Conservation (phyloP, 1,140 invertebrate genomes). For the Doryteuthis pealeii region DNA sequence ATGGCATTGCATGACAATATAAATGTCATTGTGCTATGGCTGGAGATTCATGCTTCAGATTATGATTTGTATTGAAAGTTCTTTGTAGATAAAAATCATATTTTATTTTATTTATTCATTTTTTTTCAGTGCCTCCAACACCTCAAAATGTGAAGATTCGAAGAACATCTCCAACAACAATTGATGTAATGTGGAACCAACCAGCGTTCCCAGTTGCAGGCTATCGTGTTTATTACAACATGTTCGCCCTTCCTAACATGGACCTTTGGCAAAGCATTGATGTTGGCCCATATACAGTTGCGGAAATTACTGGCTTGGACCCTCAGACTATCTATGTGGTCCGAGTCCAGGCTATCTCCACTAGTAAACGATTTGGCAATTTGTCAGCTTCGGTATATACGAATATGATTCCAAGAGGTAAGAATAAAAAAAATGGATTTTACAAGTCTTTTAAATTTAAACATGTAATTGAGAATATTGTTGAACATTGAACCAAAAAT, state of each 20-base stretch:
- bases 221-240: constrained; percentile 68
- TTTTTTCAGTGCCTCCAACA: constrained; percentile 68
- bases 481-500: no score
- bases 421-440: no score
- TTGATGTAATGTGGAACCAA: constrained; percentile 95
- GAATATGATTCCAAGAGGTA: constrained; percentile 33
- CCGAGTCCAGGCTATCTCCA: constrained; percentile 67
- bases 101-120: not conserved
- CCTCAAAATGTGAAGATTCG: constrained; percentile 82
- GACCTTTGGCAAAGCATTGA: constrained; percentile 51
- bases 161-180: constrained; percentile 71
- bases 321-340: constrained; percentile 90
- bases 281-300: constrained; percentile 48
- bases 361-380: constrained; percentile 52
- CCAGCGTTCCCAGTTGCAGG: constrained; percentile 70
- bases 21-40: no score
- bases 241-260: constrained; percentile 42
- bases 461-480: not conserved
- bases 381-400: constrained; percentile 43
- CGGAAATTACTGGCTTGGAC: constrained; percentile 84
- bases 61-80: no score
- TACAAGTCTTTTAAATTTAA: not conserved
- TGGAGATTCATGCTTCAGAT: no score
- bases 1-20: no score
- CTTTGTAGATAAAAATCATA: not conserved